These are phyloP conservation scores for Pipistrellus pipistrellus DNA, from an alignment of 2,797 vertebrate genomes.

Conservation along the genomic window DNA sequence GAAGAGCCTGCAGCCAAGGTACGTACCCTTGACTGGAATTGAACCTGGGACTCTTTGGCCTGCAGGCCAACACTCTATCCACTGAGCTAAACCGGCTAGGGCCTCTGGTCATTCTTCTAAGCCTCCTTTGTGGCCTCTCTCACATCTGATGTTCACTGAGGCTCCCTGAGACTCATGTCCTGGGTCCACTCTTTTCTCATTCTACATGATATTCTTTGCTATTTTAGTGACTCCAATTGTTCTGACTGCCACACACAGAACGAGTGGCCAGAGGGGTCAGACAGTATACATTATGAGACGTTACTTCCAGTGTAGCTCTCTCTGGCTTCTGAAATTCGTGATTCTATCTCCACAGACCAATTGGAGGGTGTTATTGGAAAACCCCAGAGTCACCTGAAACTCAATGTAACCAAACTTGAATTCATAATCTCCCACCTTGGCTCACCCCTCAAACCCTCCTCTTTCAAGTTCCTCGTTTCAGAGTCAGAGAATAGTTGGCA, in stretches of 20 bases:
- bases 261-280: no score
- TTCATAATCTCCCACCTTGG: not conserved
- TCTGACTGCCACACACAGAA: constrained; percentile 36
- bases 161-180: not conserved
- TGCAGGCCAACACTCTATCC: no score
- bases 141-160: not conserved
- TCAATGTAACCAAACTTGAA: constrained; percentile 11
- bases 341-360: constrained; percentile 49
- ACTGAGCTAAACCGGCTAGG: no score
- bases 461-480: not conserved
- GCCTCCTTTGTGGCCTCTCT: constrained; percentile 12
- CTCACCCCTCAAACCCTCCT: not conserved
- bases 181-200: constrained; percentile 27
- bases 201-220: not conserved
- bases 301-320: not conserved
- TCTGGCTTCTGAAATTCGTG: constrained; percentile 42
- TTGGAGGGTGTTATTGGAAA: constrained; percentile 6
- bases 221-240: not conserved
- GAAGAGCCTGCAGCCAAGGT: no score
- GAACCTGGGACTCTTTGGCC: no score
- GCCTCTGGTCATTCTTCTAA: constrained; percentile 4
- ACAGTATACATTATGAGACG: not conserved
- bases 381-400: constrained; percentile 17
- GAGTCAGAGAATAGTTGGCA: constrained; percentile 44
- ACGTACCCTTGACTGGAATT: no score